These are phyloP conservation scores for Orientallactaga bullata DNA, from an alignment of 2,113 vertebrate genomes.

Conservation along the genomic window DNA sequence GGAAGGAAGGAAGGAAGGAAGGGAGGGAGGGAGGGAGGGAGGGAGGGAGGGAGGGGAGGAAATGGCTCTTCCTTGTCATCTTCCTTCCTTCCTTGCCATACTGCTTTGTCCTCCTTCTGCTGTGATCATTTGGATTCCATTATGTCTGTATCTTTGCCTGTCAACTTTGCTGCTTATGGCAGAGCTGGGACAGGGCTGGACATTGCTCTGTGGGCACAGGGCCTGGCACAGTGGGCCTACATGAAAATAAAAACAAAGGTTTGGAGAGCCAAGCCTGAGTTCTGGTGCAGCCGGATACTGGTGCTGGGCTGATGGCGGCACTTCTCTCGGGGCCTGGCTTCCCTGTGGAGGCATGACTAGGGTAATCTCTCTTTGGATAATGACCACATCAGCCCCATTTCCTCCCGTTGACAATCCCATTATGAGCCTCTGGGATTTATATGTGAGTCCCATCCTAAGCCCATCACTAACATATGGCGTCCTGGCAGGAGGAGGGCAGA, in stretches of 20 bases:
- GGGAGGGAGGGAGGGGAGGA: too few relatives aligned
- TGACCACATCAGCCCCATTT: background rate
- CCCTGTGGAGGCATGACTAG: background rate
- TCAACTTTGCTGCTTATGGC: background rate
- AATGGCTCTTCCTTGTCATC: background rate
- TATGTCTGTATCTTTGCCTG: background rate
- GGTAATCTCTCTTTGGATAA: background rate
- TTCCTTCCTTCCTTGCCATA: background rate
- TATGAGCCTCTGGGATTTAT: conserved; percentile 46
- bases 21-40: too few relatives aligned
- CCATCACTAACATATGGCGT: conserved; percentile 59
- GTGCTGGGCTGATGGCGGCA: background rate
- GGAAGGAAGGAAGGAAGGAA: too few relatives aligned
- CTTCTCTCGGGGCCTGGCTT: background rate
- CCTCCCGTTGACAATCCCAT: conserved; percentile 51
- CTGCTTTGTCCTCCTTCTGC: background rate
- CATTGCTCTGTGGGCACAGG: background rate
- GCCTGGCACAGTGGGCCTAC: background rate
- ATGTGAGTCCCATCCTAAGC: conserved; percentile 55
- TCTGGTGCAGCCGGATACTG: background rate
- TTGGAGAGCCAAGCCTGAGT: background rate
- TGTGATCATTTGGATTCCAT: background rate
- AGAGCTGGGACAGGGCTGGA: background rate
- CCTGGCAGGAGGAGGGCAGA: conserved; percentile 24
- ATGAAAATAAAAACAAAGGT: background rate